Evolutionary conservation across 2,888 invertebrate genomes (phyloP).

Genomic region (Octodonta nipae): DNA sequence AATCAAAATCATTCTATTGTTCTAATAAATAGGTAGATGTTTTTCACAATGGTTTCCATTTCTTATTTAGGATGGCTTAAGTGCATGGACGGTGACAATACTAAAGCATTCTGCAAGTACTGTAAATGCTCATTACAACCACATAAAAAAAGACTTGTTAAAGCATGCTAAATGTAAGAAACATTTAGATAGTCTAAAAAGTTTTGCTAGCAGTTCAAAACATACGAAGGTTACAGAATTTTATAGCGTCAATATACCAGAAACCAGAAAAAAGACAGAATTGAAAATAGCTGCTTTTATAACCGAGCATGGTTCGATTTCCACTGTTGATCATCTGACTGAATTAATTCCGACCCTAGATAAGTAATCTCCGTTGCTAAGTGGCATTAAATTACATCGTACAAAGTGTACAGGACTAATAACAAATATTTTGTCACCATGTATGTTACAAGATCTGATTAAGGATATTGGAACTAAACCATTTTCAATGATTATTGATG

Average conservation of each 20-base stretch:
- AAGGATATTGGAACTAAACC: not conserved
- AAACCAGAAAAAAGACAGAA: slow-evolving; percentile 3
- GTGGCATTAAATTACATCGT: not conserved
- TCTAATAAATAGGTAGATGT: too few relatives aligned
- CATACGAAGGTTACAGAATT: not conserved
- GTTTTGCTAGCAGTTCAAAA: too few relatives aligned
- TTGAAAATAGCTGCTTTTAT: slow-evolving; percentile 7
- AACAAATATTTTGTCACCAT: not conserved
- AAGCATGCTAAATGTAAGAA: too few relatives aligned
- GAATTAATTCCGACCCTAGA: not conserved
- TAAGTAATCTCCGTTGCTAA: not conserved
- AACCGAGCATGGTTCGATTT: slow-evolving; percentile 4
- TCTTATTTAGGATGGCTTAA: too few relatives aligned
- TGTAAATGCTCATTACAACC: too few relatives aligned
- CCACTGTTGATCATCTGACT: slow-evolving; percentile 5
- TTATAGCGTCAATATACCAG: not conserved
- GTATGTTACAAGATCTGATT: not conserved
- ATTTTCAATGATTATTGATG: not conserved
- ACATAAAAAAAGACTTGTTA: too few relatives aligned
- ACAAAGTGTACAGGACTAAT: not conserved
- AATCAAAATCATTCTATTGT: too few relatives aligned
- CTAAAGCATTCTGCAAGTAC: too few relatives aligned
- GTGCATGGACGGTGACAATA: too few relatives aligned
- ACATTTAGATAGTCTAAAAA: too few relatives aligned
- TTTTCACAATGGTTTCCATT: too few relatives aligned